Conservation (phyloP, 2,888 invertebrate genomes). For the Stomorhina lunata region DNA sequence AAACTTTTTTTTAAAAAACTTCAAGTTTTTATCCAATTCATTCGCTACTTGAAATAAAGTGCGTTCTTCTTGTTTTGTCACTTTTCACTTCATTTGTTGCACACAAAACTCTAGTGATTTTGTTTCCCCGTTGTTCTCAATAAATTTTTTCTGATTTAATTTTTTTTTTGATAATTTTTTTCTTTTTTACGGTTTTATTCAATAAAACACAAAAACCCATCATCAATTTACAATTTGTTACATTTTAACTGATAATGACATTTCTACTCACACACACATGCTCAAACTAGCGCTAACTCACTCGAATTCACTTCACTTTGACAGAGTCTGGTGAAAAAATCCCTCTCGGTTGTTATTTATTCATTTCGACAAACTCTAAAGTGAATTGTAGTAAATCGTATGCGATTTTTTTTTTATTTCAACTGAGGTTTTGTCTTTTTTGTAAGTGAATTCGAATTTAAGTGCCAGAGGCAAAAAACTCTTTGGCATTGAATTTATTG, state of each 20-base stretch:
- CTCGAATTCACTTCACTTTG: constrained; percentile 33
- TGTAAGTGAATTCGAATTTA: not conserved
- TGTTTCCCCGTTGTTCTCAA: not conserved
- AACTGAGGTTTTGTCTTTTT: not conserved
- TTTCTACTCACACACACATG: not conserved
- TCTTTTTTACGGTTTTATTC: not conserved
- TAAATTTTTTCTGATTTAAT: not conserved
- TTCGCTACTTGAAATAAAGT: not conserved
- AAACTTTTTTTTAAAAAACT: not conserved
- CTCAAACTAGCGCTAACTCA: not conserved
- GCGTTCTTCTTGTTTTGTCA: not conserved
- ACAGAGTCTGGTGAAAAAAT: constrained; percentile 26
- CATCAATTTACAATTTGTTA: constrained; percentile 51
- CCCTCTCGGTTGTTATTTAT: constrained; percentile 54
- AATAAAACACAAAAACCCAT: constrained; percentile 15
- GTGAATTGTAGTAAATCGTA: constrained; percentile 4
- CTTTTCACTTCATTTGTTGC: constrained; percentile 46
- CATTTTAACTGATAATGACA: constrained; percentile 47
- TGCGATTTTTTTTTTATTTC: not conserved
- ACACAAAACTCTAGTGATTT: not conserved
- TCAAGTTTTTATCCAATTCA: not conserved
- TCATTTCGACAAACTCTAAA: constrained; percentile 22
- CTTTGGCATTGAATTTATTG: not conserved
- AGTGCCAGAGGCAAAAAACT: constrained; percentile 24
- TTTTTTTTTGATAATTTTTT: not conserved